Evolutionary conservation across 1,140 invertebrate genomes (phyloP).

Genomic region (Sarcophaga peregrina): DNA sequence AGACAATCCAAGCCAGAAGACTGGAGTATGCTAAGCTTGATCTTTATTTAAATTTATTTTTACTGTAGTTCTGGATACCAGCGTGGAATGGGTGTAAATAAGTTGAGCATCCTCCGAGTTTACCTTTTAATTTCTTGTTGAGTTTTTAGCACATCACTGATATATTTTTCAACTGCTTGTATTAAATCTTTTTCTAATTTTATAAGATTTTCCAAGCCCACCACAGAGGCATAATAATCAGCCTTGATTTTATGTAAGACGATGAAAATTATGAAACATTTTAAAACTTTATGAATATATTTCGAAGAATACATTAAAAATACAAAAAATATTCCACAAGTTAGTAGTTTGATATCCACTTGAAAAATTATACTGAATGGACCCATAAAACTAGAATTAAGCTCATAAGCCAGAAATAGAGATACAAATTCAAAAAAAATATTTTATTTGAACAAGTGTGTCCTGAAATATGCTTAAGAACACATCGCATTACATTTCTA

Average conservation of each 20-base stretch:
- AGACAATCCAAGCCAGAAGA: too few relatives aligned
- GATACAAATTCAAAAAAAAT: neutral
- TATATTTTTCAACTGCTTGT: neutral
- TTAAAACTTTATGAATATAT: neutral
- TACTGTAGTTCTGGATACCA: too few relatives aligned
- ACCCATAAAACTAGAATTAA: neutral
- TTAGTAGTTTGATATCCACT: neutral
- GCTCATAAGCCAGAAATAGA: neutral
- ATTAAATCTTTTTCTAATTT: conserved; percentile 12
- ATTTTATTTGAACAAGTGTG: conserved; percentile 6
- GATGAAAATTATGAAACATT: neutral
- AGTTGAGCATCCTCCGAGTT: neutral
- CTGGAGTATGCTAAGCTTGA: too few relatives aligned
- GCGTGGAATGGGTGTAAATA: too few relatives aligned
- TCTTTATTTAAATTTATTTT: too few relatives aligned
- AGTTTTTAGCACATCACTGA: conserved; percentile 16
- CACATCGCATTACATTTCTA: too few relatives aligned
- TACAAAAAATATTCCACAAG: neutral
- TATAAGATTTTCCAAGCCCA: conserved; percentile 27
- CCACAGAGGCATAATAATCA: conserved; percentile 42
- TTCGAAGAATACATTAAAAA: too few relatives aligned
- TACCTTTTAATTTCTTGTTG: conserved; percentile 31
- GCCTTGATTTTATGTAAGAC: neutral
- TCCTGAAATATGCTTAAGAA: neutral
- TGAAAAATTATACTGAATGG: neutral